Evolutionary conservation across 1,140 invertebrate species (phyloP).

Genomic region (Drosophila azteca): DNA sequence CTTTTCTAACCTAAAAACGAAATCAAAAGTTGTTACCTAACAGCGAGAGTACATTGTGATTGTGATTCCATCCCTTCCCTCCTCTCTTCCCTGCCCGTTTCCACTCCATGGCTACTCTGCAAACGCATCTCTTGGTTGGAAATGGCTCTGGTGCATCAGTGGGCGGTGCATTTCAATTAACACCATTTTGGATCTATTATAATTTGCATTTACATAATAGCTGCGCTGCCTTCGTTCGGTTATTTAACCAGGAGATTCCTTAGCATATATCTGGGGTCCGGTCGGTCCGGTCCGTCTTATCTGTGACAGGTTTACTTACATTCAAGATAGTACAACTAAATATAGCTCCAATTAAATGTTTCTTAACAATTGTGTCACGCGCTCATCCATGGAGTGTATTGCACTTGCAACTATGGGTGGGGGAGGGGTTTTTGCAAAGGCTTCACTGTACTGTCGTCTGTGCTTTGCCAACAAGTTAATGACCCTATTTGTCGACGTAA

Average conservation of each 20-base stretch:
- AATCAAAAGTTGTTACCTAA: conserved; percentile 75
- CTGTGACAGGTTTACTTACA: conserved; percentile 53
- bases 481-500: conserved; percentile 47
- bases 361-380: conserved; percentile 29
- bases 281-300: conserved; percentile 33
- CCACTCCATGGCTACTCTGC: too few species aligned
- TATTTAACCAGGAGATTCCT: conserved; percentile 50
- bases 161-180: conserved; percentile 27
- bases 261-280: conserved; percentile 39
- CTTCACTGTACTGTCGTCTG: conserved; percentile 19
- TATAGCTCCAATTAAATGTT: conserved; percentile 19
- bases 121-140: too few species aligned
- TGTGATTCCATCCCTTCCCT: conserved; percentile 24
- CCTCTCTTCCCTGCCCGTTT: not conserved
- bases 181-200: conserved; percentile 4
- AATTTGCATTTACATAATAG: conserved; percentile 42
- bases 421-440: not conserved
- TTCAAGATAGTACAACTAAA: conserved; percentile 26
- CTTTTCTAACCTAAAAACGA: conserved; percentile 77
- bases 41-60: conserved; percentile 37
- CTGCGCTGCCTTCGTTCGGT: not conserved
- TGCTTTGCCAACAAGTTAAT: conserved; percentile 46
- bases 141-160: too few species aligned
- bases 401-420: not conserved
- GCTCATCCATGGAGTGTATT: conserved; percentile 8